Evolutionary conservation across 2,113 vertebrate species (phyloP).

Genomic region (Mixornis gularis): DNA sequence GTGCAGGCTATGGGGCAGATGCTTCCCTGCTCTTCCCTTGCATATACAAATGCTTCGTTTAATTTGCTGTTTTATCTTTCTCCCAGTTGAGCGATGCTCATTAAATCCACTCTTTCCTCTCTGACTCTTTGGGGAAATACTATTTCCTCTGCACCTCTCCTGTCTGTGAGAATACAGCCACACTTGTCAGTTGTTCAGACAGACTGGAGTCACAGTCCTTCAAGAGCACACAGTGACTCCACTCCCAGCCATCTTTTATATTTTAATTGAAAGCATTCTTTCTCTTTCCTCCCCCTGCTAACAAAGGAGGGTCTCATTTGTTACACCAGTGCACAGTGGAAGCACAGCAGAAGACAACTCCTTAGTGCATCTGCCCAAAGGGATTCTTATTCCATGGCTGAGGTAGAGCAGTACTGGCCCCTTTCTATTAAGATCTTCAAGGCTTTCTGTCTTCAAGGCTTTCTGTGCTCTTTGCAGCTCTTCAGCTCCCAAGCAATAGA

Average conservation of each 20-base stretch:
- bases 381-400: not conserved
- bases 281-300: not conserved
- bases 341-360: not conserved
- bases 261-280: not conserved
- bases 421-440: not conserved
- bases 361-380: not conserved
- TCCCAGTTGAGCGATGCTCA: not conserved
- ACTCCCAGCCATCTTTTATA: not conserved
- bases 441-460: not conserved
- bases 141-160: not conserved
- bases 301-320: not conserved
- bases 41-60: not conserved
- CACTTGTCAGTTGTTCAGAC: not conserved
- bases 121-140: not conserved
- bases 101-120: not conserved
- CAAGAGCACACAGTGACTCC: not conserved
- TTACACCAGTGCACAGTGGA: not conserved
- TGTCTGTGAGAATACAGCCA: not conserved
- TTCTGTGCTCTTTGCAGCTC: not conserved
- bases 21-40: not conserved
- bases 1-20: not conserved
- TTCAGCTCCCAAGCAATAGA: not conserved
- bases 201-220: not conserved
- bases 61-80: conserved; percentile 27
- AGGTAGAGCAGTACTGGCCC: not conserved